These are phyloP conservation scores for Tetrao urogallus DNA, from an alignment of 2,113 vertebrate species.

Conservation along the genomic window DNA sequence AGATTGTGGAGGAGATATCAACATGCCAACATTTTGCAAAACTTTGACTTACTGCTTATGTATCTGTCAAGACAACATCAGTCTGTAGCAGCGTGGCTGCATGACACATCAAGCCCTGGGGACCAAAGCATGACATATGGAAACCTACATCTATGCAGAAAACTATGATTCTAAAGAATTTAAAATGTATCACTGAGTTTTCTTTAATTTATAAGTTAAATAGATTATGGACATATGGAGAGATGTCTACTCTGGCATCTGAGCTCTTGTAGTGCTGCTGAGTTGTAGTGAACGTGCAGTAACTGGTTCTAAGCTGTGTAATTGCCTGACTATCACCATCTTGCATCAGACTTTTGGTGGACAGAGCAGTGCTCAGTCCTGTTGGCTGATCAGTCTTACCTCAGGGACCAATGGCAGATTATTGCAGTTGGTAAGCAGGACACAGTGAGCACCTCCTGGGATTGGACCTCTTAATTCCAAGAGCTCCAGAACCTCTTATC, in stretches of 20 bases:
- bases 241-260: not conserved
- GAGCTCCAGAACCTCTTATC: not conserved
- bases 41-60: not conserved
- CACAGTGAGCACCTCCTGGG: not conserved
- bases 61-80: not conserved
- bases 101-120: not conserved
- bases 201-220: not conserved
- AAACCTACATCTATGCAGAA: not conserved
- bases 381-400: not conserved
- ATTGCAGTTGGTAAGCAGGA: not conserved
- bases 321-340: not conserved
- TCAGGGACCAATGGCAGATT: not conserved
- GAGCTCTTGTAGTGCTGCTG: not conserved
- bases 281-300: not conserved
- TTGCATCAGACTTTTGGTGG: not conserved
- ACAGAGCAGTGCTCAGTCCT: not conserved
- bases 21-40: conserved; percentile 7
- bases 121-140: not conserved
- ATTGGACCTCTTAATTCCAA: not conserved
- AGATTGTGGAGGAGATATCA: conserved; percentile 23
- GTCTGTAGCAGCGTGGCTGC: not conserved
- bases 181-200: not conserved
- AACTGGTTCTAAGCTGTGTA: not conserved
- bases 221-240: not conserved
- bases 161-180: not conserved